Evolutionary conservation across 1,140 invertebrate genomes (phyloP), one percentile per base, ranked within the genome.

Genomic region (Bombus ignitus): DNA sequence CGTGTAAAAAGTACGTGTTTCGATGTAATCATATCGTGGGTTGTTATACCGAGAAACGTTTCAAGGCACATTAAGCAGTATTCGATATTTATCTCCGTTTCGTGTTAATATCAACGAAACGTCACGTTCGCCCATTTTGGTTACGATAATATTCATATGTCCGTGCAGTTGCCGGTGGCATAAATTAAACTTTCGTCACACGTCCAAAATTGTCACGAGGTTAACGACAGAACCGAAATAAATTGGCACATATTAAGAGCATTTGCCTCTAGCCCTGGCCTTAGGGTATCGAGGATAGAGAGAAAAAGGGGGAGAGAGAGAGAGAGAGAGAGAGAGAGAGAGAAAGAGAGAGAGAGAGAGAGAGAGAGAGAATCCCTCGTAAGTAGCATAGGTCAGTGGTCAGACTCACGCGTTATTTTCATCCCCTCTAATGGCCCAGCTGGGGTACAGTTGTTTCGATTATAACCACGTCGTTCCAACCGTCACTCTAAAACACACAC

Each of bases 361-460:
- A 32, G 62, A 32, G 18, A 68, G 18, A 68, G 65, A 35, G 32
- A 66, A 15, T 35, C 44, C 47, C 15, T 22, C 28, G 87, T 59
- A 85, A 89, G 85, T 81, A 44, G 77, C 73, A 62, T 62, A 44
- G 73, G 84, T 81, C 85, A 87, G 74, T 73, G 88, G 39, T 82
- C 42, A 81, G 78, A 28, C 76, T 37, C 53, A 22, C 39, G 39
- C 25, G 32, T 10, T 57, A 59, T 80, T 85, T 65, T 72, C 83
- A 79, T 53, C 53, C 53, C 53, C 42, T 65, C 57, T 72, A 80
- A 72, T 65, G 32, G 39, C 25, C 18, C 66, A 10, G 15, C 37
- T 80, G 15, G 39, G 76, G 5, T 68, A 79, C 44, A 35, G 65
- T 62, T 72, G 76, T 72, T 73, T 72, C 68, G 68, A 72, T 85